Evolutionary conservation across 2,113 vertebrate species (phyloP), one percentile per base, ranked within the genome.

Genomic region (Fulmarus glacialis): DNA sequence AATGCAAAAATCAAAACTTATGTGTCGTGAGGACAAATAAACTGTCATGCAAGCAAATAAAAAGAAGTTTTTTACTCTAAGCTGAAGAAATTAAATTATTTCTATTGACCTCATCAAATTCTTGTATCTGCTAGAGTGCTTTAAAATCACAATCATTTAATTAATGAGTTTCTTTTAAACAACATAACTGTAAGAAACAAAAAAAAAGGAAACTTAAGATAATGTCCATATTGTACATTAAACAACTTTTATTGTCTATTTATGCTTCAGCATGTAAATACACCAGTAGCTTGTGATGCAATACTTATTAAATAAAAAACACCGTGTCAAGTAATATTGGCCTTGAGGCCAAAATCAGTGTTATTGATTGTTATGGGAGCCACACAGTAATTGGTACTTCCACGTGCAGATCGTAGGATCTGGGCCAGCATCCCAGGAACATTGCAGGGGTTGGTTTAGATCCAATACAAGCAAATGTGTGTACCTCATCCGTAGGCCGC

Each of bases 401-500:
- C 36, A 14, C 0, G 0, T 80, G 52, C 52, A 53, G 52, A 4
- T 77, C 70, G 5, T 8, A 24, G 40, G 67, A 70, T 34, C 43
- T 83, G 40, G 23, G 40, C 32, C 58, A 40, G 18, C 17, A 12
- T 21, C 8, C 4, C 34, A 68, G 70, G 50, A 59, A 16, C 24
- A 3, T 43, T 40, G 34, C 48, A 73, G 63, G 62, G 30, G 1
- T 20, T 78, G 32, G 8, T 93, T 64, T 86, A 78, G 11, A 27
- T 34, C 34, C 48, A 32, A 1, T 34, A 52, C 15, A 22, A 42
- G 58, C 32, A n/a, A 27, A 53, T 30, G 18, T 56, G 40, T 74
- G 0, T 45, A 60, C 17, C 34, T 73, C 20, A 32, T 55, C 38
- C 40, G n/a, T 14, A 80, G 48, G 13, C n/a, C 47, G 26, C 32